A percentile compares a stretch with the other conserved stretches of the same genome.
phyloP scores from a whole-genome alignment of 2,888 invertebrate species.

The Aelia acuminata region DNA sequence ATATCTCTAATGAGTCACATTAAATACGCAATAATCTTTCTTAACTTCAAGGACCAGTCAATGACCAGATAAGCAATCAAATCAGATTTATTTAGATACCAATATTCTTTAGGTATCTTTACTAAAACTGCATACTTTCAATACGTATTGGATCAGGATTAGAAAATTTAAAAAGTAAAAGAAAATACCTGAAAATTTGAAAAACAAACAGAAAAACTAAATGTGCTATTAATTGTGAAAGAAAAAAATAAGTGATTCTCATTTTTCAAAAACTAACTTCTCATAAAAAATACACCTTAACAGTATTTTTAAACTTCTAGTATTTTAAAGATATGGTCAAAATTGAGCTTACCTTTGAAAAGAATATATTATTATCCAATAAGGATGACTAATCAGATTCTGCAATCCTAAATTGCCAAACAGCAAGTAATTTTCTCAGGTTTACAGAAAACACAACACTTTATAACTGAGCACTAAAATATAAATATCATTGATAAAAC shows the following conservation, averaged over 20 bases:
- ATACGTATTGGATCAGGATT: not conserved
- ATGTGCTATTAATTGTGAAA: not conserved
- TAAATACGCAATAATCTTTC: not conserved
- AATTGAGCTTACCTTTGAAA: not conserved
- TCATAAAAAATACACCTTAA: not conserved
- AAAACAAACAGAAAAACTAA: not conserved
- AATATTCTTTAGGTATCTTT: not conserved
- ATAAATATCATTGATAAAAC: constrained; percentile 13
- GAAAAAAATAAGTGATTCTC: not conserved
- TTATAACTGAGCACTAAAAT: constrained; percentile 13
- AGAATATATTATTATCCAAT: not conserved
- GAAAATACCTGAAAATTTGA: not conserved
- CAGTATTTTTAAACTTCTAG: not conserved
- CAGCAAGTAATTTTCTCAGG: not conserved
- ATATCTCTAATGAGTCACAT: not conserved
- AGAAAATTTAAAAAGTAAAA: not conserved
- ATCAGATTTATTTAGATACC: not conserved
- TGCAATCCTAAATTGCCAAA: not conserved
- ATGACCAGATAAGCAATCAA: not conserved
- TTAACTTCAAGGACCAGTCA: not conserved
- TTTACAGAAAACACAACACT: constrained; percentile 29
- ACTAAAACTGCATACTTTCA: not conserved
- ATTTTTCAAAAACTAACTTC: not conserved
- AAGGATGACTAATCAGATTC: constrained; percentile 13
- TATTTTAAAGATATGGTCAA: not conserved